Conservation (phyloP, 2,113 vertebrate genomes). For the Romanogobio albipinnatus region DNA sequence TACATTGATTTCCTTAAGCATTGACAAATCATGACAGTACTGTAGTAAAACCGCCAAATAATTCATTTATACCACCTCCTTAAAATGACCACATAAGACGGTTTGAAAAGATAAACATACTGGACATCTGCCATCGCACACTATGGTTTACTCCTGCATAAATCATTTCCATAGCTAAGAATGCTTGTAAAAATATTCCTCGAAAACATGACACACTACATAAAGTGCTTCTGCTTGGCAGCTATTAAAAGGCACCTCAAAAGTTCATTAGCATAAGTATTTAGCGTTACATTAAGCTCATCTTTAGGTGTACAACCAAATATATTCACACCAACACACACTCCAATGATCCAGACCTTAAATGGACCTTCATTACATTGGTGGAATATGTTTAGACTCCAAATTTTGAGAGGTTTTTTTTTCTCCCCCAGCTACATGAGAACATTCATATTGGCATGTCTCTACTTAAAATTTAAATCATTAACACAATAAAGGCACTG, state of each 20-base stretch:
- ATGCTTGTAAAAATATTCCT: constrained; percentile 3
- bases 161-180: not conserved
- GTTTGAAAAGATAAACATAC: constrained; percentile 18
- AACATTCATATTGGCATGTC: constrained; percentile 41
- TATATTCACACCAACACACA: not conserved
- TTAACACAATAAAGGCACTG: constrained; percentile 42
- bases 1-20: constrained; percentile 4
- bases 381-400: not conserved
- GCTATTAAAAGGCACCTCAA: constrained; percentile 51
- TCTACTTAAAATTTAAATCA: constrained; percentile 6
- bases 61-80: constrained; percentile 5
- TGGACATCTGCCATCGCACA: not conserved
- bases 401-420: not conserved
- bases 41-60: not conserved
- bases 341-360: not conserved
- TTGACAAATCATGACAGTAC: not conserved
- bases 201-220: not conserved
- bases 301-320: constrained; percentile 6
- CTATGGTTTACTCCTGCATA: not conserved
- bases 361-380: not conserved
- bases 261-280: constrained; percentile 6
- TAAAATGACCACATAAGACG: not conserved
- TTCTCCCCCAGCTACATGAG: not conserved
- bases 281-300: constrained; percentile 1
- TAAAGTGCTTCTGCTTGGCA: constrained; percentile 58